Base-by-base conservation (phyloP, 2,888 invertebrate species). In the Catocala nupta region DNA sequence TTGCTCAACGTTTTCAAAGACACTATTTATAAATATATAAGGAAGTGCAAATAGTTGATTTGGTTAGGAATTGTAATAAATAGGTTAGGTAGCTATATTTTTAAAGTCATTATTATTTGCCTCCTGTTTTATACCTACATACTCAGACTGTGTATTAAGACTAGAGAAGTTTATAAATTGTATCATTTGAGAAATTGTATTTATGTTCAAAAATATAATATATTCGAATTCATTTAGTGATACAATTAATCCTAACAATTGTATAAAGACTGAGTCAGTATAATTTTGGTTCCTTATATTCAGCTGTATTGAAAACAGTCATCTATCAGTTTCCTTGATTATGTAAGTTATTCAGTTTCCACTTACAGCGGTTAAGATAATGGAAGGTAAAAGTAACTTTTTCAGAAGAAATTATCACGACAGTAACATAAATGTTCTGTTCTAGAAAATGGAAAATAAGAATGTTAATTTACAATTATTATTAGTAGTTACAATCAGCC, bases 1-100 rank as follows among this genome's bases (percentile, higher is more conserved):
- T 89, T 90, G 89, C 90, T 89, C 90, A 90, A 90, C 79, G 78
- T 82, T 81, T 81, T 77, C 71, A 80, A 82, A 81, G 63, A 71
- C 72, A 81, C 74, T 79, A 77, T 78, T 68, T 78, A 78, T 72
- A 72, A 73, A 72, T 72, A 58, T 73, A 66, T 76, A 77, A 80
- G 73, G 73, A 65, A 78, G 64, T 78, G 78, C 77, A 76, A 74
- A 76, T 73, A 69, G 60, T 71, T 70, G 67, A 71, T 74, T 77
- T 70, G 65, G 71, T 77, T 84, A 85, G 80, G 77, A 81, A 81
- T 84, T 83, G 75, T 82, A 79, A 75, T 78, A 78, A 69, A 66
- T 84, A 85, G 77, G 64, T 56, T 83, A 82, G 73, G 66, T 80
- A 72, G 55, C 55, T 51, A 64, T 75, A 71, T 68, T 70, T 59